Base-by-base conservation (phyloP, 2,797 vertebrate species). In the Sebastes oblongus region DNA sequence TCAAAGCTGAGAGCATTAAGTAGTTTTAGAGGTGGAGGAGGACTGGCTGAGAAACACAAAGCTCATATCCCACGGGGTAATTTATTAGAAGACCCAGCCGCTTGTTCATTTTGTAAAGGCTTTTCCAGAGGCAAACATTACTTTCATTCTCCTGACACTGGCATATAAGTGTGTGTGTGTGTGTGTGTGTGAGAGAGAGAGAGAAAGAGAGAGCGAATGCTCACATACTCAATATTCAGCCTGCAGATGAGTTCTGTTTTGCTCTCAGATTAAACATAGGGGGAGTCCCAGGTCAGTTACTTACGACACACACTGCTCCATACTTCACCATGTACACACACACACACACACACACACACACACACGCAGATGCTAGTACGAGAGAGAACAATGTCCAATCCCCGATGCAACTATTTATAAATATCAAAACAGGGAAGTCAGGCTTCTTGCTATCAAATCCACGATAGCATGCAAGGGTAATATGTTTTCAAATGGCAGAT, bases 261-360 rank as follows among this genome's bases (percentile, higher is more conserved):
- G 90, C 85, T 90, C 93, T 90, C 89, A 95, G 93, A 95, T 95
- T 94, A 95, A 94, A 95, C 92, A 94, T 88, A 46, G 87, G 92
- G 88, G 89, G 90, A 92, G 92, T 95, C 95, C 88, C 92, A 89
- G 91, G 92, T 93, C 94, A 94, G 90, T 94, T 94, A 95, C 89
- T 93, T 93, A 95, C 95, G 92, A 90, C 88, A 93, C 92, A 86
- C 88, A 91, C 82, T 83, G 86, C 84, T 86, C 90, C 89, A 93
- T 92, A 88, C 86, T 89, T 91, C 90, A 93, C 52, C 72, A 83
- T 66, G 65, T 14, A 66, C 71, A 75, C 79, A 78, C 55, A 77
- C 73, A 80, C 59, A 86, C 75, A 70, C 73, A 75, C 54, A 73
- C 54, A 73, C 71, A 71, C 61, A 62, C 77, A 60, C 68, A 72